A percentile compares a stretch with the other conserved stretches of the same genome.
These are phyloP conservation scores for Theocolax elegans DNA, from an alignment of 1,140 invertebrate species.

Conservation along the genomic window DNA sequence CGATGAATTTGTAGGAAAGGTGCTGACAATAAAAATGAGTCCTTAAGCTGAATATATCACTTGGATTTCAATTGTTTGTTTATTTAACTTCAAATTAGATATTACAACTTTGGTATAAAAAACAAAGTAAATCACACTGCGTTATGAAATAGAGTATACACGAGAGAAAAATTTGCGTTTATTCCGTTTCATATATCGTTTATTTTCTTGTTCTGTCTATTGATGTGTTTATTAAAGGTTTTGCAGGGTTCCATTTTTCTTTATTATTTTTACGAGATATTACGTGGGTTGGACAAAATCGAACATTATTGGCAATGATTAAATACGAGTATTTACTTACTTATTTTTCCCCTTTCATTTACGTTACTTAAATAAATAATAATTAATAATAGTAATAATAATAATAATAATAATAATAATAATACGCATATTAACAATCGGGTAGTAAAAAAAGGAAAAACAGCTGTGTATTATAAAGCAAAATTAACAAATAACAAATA, in stretches of 20 bases:
- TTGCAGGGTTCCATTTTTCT: no score
- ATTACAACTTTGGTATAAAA: constrained; percentile 66
- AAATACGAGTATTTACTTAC: constrained; percentile 23
- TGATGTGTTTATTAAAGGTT: no score
- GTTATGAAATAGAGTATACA: constrained; percentile 36
- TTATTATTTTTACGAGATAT: constrained; percentile 18
- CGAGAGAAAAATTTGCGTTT: constrained; percentile 31
- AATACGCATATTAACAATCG: constrained; percentile 34
- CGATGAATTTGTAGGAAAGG: constrained; percentile 29
- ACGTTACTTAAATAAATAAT: constrained; percentile 28
- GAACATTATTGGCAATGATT: constrained; percentile 31
- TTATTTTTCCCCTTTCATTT: neutral
- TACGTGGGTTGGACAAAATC: constrained; percentile 21
- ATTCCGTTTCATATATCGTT: neutral
- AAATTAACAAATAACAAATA: constrained; percentile 33
- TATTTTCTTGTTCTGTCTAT: neutral
- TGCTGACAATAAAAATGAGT: constrained; percentile 40
- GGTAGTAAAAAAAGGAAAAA: no score
- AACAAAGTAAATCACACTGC: constrained; percentile 54
- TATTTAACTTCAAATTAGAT: constrained; percentile 64
- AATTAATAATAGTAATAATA: constrained; percentile 25
- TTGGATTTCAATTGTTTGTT: constrained; percentile 52
- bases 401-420: constrained; percentile 35
- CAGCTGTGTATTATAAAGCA: constrained; percentile 29
- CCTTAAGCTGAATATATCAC: constrained; percentile 28